A percentile compares a stretch with the other conserved stretches of the same genome.
Evolutionary conservation across 2,888 invertebrate genomes (phyloP).

Genomic region (Andrena camellia): DNA sequence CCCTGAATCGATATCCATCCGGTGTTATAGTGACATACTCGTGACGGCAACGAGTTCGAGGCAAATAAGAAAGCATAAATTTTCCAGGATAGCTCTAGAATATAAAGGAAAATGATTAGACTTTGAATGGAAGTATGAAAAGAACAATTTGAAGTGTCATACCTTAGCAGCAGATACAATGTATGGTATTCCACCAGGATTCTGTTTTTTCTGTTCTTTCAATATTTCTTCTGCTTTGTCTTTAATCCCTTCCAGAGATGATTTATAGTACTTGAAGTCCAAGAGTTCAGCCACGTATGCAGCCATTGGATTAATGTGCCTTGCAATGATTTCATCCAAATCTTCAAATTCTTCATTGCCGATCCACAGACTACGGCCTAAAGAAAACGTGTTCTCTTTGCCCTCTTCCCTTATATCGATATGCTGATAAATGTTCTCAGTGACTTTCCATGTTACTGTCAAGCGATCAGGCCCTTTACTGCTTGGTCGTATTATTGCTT

Average conservation of each 20-base stretch:
- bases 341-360: conserved; percentile 98
- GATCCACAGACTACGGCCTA: conserved; percentile 95
- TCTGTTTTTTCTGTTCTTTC: conserved; percentile 95
- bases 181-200: conserved; percentile 95
- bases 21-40: conserved; percentile 97
- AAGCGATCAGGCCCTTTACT: conserved; percentile 98
- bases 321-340: conserved; percentile 99
- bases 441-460: conserved; percentile 99
- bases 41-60: conserved; percentile 93
- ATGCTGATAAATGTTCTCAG: conserved; percentile 97
- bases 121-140: background rate
- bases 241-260: conserved; percentile 91
- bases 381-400: conserved; percentile 97
- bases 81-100: conserved; percentile 91
- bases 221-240: conserved; percentile 95
- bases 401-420: conserved; percentile 98
- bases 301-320: conserved; percentile 98
- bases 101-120: background rate
- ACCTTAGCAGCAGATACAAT: conserved; percentile 92
- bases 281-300: conserved; percentile 95
- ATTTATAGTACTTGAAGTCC: conserved; percentile 95
- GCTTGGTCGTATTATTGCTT: conserved; percentile 97
- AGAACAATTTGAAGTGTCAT: conserved; percentile 33
- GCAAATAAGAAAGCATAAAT: conserved; percentile 97
- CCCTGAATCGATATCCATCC: conserved; percentile 96